Evolutionary conservation across 2,113 vertebrate genomes (phyloP).

Genomic region (Equus quagga): DNA sequence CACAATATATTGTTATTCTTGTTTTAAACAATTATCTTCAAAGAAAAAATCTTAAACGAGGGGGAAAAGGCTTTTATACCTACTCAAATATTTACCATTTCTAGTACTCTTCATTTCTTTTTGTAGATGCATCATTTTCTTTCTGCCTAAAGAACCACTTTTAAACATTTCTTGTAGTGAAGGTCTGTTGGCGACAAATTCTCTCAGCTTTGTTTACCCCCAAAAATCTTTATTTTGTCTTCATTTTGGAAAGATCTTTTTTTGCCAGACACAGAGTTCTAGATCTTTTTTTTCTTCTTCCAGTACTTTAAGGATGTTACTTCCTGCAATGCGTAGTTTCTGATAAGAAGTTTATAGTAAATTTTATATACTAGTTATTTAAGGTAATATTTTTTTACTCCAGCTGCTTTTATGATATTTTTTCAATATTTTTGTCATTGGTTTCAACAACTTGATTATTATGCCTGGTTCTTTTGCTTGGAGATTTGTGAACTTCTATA

Average conservation of each 20-base stretch:
- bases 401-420: neutral
- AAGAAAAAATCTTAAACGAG: neutral
- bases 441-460: neutral
- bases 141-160: neutral
- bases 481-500: conserved; percentile 11
- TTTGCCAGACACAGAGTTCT: neutral
- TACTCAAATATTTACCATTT: neutral
- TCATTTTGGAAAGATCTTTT: neutral
- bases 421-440: neutral
- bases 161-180: neutral
- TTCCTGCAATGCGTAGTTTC: neutral
- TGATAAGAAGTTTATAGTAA: neutral
- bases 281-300: neutral
- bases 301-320: neutral
- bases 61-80: neutral
- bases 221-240: conserved; percentile 19
- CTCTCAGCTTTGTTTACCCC: neutral
- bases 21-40: neutral
- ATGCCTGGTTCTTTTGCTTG: neutral
- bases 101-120: neutral
- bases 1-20: neutral
- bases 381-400: neutral
- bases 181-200: conserved; percentile 12
- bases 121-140: neutral
- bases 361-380: neutral